Percentiles rank a stretch among this genome's conserved stretches.
Conservation (phyloP, 53 echinoderm and acorn worm genomes). For the Echinometra lucunter region DNA sequence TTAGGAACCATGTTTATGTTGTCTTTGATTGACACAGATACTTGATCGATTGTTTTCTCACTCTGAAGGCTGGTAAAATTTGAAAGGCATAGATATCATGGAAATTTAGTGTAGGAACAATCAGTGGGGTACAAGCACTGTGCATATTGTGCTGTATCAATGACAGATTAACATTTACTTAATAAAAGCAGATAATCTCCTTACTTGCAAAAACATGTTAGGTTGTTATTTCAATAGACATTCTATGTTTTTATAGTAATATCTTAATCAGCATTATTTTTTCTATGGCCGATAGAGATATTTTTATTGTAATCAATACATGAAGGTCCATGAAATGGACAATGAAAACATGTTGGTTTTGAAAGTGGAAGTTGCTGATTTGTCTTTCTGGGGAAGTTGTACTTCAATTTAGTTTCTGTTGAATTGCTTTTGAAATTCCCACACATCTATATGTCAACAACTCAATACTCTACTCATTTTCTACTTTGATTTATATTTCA, state of each 20-base stretch:
- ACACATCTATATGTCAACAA: background rate
- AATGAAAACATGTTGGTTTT: background rate
- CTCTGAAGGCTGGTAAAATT: no score
- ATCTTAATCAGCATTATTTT: no score
- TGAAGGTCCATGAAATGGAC: background rate
- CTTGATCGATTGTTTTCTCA: no score
- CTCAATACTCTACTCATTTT: background rate
- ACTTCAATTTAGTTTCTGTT: background rate
- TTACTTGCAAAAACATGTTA: background rate
- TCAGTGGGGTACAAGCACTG: no score
- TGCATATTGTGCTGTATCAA: background rate
- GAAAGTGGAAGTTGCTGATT: background rate
- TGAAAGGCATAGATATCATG: no score
- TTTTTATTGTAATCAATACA: background rate
- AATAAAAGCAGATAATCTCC: background rate
- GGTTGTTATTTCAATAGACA: background rate
- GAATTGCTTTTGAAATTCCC: background rate
- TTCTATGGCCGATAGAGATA: background rate
- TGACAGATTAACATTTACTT: background rate
- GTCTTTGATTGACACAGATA: no score
- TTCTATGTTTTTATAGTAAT: background rate
- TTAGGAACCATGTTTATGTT: no score
- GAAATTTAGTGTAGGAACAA: no score
- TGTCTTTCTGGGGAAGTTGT: background rate
- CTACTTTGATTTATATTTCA: background rate